Conservation (phyloP, 1,140 invertebrate species). For the Drosophila ogumai region DNA sequence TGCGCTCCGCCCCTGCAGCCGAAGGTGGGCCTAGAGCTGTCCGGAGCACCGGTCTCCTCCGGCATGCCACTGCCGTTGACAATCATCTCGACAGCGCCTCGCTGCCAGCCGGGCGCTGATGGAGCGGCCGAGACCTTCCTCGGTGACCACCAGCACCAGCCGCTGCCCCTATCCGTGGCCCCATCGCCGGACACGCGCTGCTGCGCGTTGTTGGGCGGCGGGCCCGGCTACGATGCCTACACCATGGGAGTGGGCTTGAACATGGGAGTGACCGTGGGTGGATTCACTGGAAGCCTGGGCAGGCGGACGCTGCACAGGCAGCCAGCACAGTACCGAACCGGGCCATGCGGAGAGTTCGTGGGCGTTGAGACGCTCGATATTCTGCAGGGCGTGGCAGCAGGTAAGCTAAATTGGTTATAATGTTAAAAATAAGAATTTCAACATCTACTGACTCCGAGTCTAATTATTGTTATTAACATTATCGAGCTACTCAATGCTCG, state of each 20-base stretch:
- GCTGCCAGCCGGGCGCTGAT: constrained; percentile 55
- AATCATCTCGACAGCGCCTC: constrained; percentile 82
- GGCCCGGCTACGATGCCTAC: constrained; percentile 47
- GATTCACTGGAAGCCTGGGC: constrained; percentile 72
- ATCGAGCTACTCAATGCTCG: background rate
- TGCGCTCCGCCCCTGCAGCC: constrained; percentile 46
- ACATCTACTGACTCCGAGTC: background rate
- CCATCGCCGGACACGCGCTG: constrained; percentile 79
- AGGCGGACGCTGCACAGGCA: constrained; percentile 61
- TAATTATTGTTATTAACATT: background rate
- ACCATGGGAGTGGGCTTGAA: constrained; percentile 32
- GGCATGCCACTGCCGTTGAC: constrained; percentile 78
- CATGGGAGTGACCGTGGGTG: constrained; percentile 36
- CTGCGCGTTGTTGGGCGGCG: constrained; percentile 61
- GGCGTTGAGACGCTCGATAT: constrained; percentile 82
- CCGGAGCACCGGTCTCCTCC: constrained; percentile 20
- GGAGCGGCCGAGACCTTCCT: constrained; percentile 70
- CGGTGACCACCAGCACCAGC: constrained; percentile 54
- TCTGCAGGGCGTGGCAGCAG: constrained; percentile 77
- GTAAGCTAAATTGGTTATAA: constrained; percentile 22
- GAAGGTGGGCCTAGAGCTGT: constrained; percentile 68
- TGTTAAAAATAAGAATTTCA: background rate
- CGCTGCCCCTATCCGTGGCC: constrained; percentile 60
- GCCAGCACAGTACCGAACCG: constrained; percentile 46
- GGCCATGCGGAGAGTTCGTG: constrained; percentile 67